A percentile compares a stretch with the other conserved stretches of the same genome.
These are phyloP conservation scores for Seriola quinqueradiata DNA, from an alignment of 2,113 vertebrate species.

Conservation along the genomic window DNA sequence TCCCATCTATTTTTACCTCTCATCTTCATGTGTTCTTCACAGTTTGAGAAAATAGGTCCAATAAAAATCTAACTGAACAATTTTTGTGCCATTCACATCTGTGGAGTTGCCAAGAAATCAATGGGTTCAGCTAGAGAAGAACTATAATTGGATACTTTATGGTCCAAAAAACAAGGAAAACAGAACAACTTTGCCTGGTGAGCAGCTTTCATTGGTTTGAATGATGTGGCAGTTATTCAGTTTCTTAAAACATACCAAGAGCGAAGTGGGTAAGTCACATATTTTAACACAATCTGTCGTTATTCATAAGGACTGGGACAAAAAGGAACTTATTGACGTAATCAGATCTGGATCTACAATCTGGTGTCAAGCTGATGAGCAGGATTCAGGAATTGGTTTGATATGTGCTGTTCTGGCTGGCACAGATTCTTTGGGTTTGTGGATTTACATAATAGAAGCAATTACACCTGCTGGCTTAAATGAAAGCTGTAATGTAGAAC, in stretches of 20 bases:
- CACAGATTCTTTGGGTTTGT: neutral
- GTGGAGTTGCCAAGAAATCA: neutral
- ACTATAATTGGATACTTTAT: neutral
- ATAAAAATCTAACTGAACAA: neutral
- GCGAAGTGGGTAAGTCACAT: neutral
- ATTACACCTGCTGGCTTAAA: neutral
- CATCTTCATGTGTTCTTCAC: neutral
- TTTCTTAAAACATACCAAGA: neutral
- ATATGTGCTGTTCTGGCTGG: neutral
- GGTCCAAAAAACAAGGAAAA: neutral
- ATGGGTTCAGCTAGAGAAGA: neutral
- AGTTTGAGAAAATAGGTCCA: neutral
- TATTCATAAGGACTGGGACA: neutral
- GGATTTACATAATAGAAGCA: neutral
- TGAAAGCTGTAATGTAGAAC: neutral
- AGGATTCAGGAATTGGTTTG: neutral
- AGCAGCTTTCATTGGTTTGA: neutral
- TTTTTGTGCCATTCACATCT: neutral
- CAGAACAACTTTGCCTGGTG: neutral
- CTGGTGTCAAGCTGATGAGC: constrained; percentile 7
- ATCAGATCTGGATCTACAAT: neutral
- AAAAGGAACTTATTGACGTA: neutral
- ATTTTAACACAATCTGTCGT: neutral
- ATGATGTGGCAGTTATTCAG: neutral
- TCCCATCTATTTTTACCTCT: neutral